Conservation (phyloP, 2,113 vertebrate species). For the Tetrax tetrax region DNA sequence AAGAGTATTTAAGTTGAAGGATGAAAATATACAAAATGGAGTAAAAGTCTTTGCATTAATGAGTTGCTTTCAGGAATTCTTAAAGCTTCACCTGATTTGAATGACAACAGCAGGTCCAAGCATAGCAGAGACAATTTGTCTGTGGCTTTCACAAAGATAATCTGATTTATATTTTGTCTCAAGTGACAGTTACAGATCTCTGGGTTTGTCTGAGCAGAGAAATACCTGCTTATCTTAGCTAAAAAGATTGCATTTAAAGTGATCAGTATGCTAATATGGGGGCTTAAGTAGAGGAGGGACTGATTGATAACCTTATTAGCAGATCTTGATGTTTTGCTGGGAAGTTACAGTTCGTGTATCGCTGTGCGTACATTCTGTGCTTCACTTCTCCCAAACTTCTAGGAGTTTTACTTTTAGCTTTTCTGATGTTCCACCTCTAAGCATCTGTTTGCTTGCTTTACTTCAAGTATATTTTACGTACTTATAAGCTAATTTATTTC, state of each 20-base stretch:
- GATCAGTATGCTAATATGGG: accelerated
- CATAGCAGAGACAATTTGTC: background rate
- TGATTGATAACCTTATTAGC: background rate
- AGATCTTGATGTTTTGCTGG: background rate
- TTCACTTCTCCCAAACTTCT: background rate
- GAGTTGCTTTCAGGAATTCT: background rate
- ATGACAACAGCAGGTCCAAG: background rate
- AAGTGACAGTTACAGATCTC: background rate
- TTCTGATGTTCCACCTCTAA: background rate
- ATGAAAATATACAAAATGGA: background rate
- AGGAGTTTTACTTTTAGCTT: background rate
- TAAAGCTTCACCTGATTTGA: background rate
- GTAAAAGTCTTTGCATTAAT: background rate
- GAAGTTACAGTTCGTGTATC: background rate
- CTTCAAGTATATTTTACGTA: background rate
- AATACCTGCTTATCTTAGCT: background rate
- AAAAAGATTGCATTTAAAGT: background rate
- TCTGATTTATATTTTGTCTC: background rate
- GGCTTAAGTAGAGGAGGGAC: background rate
- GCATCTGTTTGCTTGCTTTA: background rate
- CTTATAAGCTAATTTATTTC: background rate
- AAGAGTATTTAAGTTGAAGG: background rate
- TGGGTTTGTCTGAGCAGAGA: background rate
- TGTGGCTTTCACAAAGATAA: background rate
- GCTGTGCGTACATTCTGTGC: accelerated